Conservation (phyloP, 2,113 vertebrate genomes). For the Danionella cerebrum region DNA sequence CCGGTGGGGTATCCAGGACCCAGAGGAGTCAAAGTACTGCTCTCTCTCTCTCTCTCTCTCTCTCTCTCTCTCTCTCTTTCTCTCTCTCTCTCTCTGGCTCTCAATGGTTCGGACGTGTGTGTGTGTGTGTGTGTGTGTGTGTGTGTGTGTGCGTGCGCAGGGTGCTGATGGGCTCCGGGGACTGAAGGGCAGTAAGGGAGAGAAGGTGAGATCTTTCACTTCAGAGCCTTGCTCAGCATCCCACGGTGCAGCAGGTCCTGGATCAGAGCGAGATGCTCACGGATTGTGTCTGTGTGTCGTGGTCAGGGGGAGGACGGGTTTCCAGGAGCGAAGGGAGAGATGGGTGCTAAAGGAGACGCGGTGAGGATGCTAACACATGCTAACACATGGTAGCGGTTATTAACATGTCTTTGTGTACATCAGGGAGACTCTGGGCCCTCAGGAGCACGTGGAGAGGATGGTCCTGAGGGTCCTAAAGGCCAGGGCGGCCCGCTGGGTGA, state of each 20-base stretch:
- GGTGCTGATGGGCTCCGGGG: slow-evolving; percentile 92
- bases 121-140: not conserved
- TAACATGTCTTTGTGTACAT: not conserved
- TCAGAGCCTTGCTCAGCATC: no score
- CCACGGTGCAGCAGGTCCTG: no score
- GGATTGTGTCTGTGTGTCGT: not conserved
- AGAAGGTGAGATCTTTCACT: slow-evolving; percentile 76
- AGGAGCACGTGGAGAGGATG: slow-evolving; percentile 85
- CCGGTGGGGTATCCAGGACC: slow-evolving; percentile 39
- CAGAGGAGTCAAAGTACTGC: slow-evolving; percentile 36
- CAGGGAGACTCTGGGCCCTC: slow-evolving; percentile 78
- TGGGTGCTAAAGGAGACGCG: slow-evolving; percentile 88
- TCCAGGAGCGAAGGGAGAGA: slow-evolving; percentile 90
- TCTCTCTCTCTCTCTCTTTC: not conserved
- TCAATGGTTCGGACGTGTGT: no score
- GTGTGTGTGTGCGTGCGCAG: slow-evolving; percentile 52
- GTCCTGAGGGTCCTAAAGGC: slow-evolving; percentile 89
- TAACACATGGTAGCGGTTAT: not conserved
- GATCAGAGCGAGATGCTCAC: no score
- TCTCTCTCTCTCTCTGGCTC: not conserved
- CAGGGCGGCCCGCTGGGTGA: slow-evolving; percentile 82
- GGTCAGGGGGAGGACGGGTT: slow-evolving; percentile 94
- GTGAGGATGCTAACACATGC: slow-evolving; percentile 51
- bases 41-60: not conserved
- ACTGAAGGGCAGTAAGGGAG: slow-evolving; percentile 89